Base-by-base conservation (phyloP, 2,888 invertebrate genomes). In the Conus canariensis region DNA sequence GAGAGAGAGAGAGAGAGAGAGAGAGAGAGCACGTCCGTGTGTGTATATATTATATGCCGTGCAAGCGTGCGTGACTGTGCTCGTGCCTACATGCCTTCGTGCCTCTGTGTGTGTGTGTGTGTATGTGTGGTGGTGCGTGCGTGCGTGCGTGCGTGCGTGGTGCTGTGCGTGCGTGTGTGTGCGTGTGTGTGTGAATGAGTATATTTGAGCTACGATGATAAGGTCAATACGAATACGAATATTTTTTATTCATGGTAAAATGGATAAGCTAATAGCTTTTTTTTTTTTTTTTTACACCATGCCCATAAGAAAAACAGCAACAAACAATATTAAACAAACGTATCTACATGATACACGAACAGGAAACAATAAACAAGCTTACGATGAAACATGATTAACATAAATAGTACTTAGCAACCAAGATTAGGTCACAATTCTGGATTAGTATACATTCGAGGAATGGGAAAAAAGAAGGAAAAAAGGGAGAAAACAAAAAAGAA, bases 101-200 rank as follows among this genome's bases (percentile, higher is more conserved):
- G 82, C 30, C 30, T 82, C 30, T 82, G 82, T 82, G 82, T 12
- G 82, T 82, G 82, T 45, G 82, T 82, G 82, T 45, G 56, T 82
- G 82, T 45, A 56, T 45, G 45, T 4, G 45, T 4, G 30, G 1
- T 0, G 0, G 45, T 45, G 45, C 4, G 45, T 45, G 45, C 1
- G 82, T 82, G 82, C 12, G 82, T 82, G 30, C 6, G 56, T 82
- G 82, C 6, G 19, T 56, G 82, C 16, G 82, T 82, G 82, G 0
- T 0, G 8, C 9, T 9, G 56, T 82, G 82, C 12, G 25, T 56
- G 45, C 12, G 82, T 30, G 45, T 30, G 82, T 30, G 14, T 77
- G 77, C 56, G 82, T 30, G 25, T 45, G 45, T 45, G 45, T 45
- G 45, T 45, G 45, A 45, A 45, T 45, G 45, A 45, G 45, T 45